Base-by-base conservation (phyloP, 2,113 vertebrate genomes). In the Glaucomys volans region DNA sequence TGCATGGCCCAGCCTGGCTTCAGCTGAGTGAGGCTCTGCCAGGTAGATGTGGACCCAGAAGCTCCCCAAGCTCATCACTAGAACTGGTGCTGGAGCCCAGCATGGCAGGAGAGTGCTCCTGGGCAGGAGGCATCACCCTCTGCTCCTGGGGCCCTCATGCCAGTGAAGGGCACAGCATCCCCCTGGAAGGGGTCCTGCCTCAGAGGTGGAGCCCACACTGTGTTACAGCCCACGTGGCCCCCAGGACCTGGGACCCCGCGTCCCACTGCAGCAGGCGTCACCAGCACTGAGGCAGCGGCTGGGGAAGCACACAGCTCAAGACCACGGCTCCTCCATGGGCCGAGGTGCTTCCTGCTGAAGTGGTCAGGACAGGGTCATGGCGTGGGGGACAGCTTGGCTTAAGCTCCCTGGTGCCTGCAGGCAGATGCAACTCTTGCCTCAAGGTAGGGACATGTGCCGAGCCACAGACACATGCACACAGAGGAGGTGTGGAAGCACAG, bases 61-160 rank as follows among this genome's bases (percentile, higher is more conserved):
- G 59, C 30, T 47, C 42, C 4, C 37, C 12, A 35, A 24, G 13
- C 64, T 9, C 24, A 1, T 14, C 24, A 57, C 75, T 16, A 30
- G 12, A 52, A 28, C 52, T 7, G 30, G n/a, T 20, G 30, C 30
- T 13, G 10, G 47, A 24, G 52, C 47, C 74, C 26, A 14, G 42
- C 13, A 8, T 0, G 17, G 80, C 0, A 0, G 20, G 20, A 26
- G 42, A 26, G 28, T 4, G 4, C 0, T 17, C 13, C 8, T 18
- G 26, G 83, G 42, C 4, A 13, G 42, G 74, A 86, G 42, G 35
- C 5, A 62, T 28, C 75, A 59, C 32, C 37, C 40, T 62, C 62
- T 62, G n/a, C 7, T 4, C 35, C 88, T 14, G 0, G 3, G 72
- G 9, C 42, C 18, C 4, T 28, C 44, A 42, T 1, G 5, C 7